Conservation (phyloP, 2,888 invertebrate genomes). For the Leptodirus hochenwartii region DNA sequence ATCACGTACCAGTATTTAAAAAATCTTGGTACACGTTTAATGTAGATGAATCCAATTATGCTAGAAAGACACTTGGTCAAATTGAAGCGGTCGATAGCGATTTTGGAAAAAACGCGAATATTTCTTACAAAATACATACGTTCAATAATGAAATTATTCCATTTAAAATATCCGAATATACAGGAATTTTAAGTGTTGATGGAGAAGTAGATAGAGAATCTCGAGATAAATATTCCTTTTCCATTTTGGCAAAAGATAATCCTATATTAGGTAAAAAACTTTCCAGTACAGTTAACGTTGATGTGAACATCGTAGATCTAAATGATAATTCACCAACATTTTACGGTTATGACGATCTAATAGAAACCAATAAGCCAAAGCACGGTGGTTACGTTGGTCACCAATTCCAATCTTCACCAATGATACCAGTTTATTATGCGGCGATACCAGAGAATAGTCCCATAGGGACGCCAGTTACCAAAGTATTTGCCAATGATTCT, state of each 20-base stretch:
- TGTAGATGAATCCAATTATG: slow-evolving; percentile 60
- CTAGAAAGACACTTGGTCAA: slow-evolving; percentile 49
- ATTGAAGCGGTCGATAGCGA: slow-evolving; percentile 66
- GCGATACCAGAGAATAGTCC: slow-evolving; percentile 56
- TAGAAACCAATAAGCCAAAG: slow-evolving; percentile 27
- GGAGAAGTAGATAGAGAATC: slow-evolving; percentile 63
- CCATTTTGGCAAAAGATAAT: slow-evolving; percentile 56
- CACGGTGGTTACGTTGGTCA: slow-evolving; percentile 32
- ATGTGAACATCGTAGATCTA: slow-evolving; percentile 62
- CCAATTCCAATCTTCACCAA: slow-evolving; percentile 33
- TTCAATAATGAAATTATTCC: slow-evolving; percentile 31
- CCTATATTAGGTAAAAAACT: slow-evolving; percentile 34
- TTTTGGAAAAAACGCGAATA: slow-evolving; percentile 59
- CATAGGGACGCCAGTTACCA: slow-evolving; percentile 53
- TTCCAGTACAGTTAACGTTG: slow-evolving; percentile 57
- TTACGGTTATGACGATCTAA: slow-evolving; percentile 52
- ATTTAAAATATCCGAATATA: slow-evolving; percentile 49
- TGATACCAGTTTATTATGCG: slow-evolving; percentile 58
- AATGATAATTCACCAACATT: slow-evolving; percentile 74
- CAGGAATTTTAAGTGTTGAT: slow-evolving; percentile 51
- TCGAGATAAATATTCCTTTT: slow-evolving; percentile 48
- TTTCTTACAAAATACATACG: slow-evolving; percentile 47
- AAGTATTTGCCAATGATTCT: slow-evolving; percentile 67
- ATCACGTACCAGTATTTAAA: slow-evolving; percentile 67
- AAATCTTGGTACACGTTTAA: slow-evolving; percentile 72